phyloP scores from a whole-genome alignment of 2,113 vertebrate species.

The Columba janthina region DNA sequence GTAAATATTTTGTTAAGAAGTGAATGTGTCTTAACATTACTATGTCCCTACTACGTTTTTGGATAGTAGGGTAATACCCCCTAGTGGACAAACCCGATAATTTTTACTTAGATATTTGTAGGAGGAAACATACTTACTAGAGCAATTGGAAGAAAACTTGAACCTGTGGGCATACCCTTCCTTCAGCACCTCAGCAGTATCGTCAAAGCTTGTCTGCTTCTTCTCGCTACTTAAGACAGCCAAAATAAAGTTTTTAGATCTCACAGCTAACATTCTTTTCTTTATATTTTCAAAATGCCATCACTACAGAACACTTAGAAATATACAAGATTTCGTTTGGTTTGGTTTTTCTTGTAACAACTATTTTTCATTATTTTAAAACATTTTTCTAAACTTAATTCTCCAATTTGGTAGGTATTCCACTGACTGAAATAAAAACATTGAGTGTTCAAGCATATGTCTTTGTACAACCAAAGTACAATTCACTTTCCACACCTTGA shows the following conservation, averaged over 20 bases:
- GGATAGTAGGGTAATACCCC: slow-evolving; percentile 18
- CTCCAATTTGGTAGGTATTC: background rate
- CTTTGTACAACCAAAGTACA: background rate
- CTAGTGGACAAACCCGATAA: slow-evolving; percentile 37
- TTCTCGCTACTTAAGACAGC: background rate
- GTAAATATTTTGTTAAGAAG: background rate
- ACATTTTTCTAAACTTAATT: background rate
- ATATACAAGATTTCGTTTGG: background rate
- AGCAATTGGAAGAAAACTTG: accelerated
- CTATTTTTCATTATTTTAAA: background rate
- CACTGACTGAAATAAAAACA: background rate
- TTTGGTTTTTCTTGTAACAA: background rate
- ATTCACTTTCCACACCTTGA: background rate
- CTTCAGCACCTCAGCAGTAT: background rate
- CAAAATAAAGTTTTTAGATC: background rate
- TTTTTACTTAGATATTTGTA: background rate
- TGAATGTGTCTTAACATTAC: background rate
- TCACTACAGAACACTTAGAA: background rate
- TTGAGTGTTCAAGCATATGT: background rate
- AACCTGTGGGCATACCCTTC: background rate
- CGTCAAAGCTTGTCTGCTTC: background rate
- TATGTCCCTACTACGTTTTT: background rate
- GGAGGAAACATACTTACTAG: background rate
- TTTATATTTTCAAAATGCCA: background rate
- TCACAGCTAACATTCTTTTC: background rate